Evolutionary conservation across 2,888 invertebrate species (phyloP).

Genomic region (Parascotia fuliginaria): DNA sequence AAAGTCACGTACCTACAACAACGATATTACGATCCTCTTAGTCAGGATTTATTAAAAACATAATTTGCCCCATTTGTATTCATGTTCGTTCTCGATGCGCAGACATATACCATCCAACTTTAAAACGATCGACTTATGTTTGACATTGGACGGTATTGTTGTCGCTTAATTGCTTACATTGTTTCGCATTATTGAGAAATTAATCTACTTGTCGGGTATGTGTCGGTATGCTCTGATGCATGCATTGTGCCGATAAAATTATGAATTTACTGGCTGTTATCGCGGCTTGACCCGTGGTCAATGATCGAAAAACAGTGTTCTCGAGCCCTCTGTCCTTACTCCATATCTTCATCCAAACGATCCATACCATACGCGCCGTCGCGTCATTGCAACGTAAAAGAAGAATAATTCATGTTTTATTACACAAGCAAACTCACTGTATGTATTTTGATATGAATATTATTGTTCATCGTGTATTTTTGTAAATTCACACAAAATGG

Average conservation of each 20-base stretch:
- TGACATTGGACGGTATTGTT: constrained; percentile 37
- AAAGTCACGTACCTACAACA: not conserved
- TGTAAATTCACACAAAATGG: too few species aligned
- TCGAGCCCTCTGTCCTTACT: too few species aligned
- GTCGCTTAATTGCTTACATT: constrained; percentile 46
- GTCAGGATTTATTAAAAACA: not conserved
- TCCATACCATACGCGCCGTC: too few species aligned
- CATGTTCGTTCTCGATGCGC: not conserved
- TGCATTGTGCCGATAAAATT: constrained; percentile 15
- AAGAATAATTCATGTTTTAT: too few species aligned
- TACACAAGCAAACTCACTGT: too few species aligned
- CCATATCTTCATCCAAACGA: too few species aligned
- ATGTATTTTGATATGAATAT: too few species aligned
- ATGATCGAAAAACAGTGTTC: too few species aligned
- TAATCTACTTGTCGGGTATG: constrained; percentile 31
- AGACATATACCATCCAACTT: not conserved
- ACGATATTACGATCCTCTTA: not conserved
- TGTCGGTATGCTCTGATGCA: constrained; percentile 15
- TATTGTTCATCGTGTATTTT: too few species aligned
- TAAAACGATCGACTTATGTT: too few species aligned
- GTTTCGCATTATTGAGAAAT: constrained; percentile 47
- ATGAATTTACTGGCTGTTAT: constrained; percentile 5
- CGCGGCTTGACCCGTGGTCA: too few species aligned
- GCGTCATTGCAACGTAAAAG: too few species aligned
- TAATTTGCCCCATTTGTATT: not conserved